phyloP scores from a whole-genome alignment of 2,113 vertebrate genomes.

The Callithrix jacchus region DNA sequence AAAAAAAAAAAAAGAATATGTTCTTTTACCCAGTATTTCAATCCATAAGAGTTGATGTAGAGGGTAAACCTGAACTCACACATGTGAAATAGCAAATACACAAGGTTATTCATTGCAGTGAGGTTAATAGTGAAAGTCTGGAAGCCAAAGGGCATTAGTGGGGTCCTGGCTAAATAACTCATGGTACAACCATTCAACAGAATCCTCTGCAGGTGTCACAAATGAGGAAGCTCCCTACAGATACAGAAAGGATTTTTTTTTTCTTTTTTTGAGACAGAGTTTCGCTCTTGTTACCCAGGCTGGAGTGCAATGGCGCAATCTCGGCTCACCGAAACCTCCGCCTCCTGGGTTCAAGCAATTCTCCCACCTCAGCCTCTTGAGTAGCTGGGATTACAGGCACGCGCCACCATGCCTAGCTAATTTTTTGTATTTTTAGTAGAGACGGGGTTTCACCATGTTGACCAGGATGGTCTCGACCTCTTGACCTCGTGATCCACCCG shows the following conservation, averaged over 20 bases:
- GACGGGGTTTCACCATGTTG: too few relatives aligned
- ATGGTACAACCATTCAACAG: neutral
- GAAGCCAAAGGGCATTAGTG: neutral
- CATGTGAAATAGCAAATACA: neutral
- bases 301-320: too few relatives aligned
- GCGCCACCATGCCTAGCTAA: too few relatives aligned
- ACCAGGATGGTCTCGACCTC: too few relatives aligned
- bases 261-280: too few relatives aligned
- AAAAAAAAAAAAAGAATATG: neutral
- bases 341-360: too few relatives aligned
- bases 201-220: neutral
- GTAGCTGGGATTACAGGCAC: too few relatives aligned
- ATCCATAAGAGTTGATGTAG: neutral
- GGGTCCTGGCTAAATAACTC: neutral
- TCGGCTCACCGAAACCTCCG: too few relatives aligned
- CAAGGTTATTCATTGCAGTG: neutral
- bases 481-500: too few relatives aligned
- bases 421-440: too few relatives aligned
- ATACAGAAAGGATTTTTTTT: neutral
- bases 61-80: neutral
- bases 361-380: too few relatives aligned
- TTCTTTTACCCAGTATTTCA: neutral
- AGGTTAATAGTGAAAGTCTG: neutral
- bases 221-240: neutral
- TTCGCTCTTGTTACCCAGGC: too few relatives aligned